Conservation (phyloP, 2,888 invertebrate genomes). For the Prenolepis imparis region DNA sequence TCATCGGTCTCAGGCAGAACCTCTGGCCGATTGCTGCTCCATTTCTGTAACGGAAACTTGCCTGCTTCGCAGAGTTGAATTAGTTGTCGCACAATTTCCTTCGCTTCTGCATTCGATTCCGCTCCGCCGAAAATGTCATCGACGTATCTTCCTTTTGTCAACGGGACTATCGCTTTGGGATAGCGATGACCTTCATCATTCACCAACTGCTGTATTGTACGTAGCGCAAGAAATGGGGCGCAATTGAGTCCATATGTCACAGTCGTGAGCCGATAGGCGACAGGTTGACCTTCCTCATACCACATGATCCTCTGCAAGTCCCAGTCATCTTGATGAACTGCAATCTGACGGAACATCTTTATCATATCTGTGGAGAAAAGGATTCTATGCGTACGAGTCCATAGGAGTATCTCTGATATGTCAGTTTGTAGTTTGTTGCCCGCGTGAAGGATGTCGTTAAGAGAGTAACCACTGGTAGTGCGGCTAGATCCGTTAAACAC, state of each 20-base stretch:
- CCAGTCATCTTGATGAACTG: slow-evolving; percentile 12
- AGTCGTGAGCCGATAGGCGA: background rate
- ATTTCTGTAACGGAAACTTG: background rate
- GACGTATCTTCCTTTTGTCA: background rate
- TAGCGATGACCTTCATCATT: background rate
- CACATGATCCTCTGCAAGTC: slow-evolving; percentile 19
- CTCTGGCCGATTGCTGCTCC: background rate
- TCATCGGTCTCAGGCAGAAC: background rate
- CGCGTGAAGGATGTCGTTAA: slow-evolving; percentile 12
- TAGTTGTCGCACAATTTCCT: background rate
- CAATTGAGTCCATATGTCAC: too few relatives aligned
- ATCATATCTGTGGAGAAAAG: slow-evolving; percentile 20
- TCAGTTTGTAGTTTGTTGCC: background rate
- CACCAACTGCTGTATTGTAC: background rate
- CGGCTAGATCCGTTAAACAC: background rate
- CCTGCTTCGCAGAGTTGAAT: too few relatives aligned
- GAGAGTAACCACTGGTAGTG: background rate
- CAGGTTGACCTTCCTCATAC: background rate
- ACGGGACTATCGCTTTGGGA: background rate
- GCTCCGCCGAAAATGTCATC: background rate
- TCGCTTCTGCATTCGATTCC: background rate
- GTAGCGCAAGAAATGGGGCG: background rate
- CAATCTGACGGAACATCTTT: slow-evolving; percentile 38
- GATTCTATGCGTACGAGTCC: background rate
- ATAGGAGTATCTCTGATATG: background rate